A percentile compares a stretch with the other conserved stretches of the same genome.
Evolutionary conservation across 2,888 invertebrate species (phyloP).

Genomic region (Amiota mariae): DNA sequence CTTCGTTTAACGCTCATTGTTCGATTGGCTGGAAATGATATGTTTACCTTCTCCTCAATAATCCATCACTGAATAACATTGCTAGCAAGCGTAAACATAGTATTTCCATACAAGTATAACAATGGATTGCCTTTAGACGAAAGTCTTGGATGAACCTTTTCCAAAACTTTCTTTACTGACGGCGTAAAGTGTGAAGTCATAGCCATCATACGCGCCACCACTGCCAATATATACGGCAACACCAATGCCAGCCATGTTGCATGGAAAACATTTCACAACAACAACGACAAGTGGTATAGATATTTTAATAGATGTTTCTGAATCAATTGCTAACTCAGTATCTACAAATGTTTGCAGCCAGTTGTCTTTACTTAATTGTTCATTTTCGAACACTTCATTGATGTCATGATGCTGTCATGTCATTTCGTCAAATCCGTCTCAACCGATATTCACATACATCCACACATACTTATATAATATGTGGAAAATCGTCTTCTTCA

Average conservation of each 20-base stretch:
- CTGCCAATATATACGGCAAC: constrained; percentile 34
- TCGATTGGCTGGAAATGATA: constrained; percentile 95
- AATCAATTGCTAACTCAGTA: no score
- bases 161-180: constrained; percentile 91
- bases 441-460: no score
- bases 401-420: no score
- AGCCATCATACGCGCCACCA: constrained; percentile 60
- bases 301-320: no score
- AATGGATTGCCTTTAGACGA: constrained; percentile 91
- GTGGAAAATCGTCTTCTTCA: no score
- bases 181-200: constrained; percentile 89
- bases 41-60: constrained; percentile 93
- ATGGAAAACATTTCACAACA: constrained; percentile 27
- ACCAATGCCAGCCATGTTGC: constrained; percentile 35
- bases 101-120: constrained; percentile 92
- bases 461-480: no score
- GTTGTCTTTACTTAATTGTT: no score
- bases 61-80: no score
- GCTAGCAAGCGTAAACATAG: constrained; percentile 90
- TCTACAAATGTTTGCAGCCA: no score
- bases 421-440: no score
- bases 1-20: constrained; percentile 93
- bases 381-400: no score
- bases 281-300: no score
- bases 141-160: constrained; percentile 91